phyloP scores from a whole-genome alignment of 2,113 vertebrate genomes.

The Ptyas mucosa region DNA sequence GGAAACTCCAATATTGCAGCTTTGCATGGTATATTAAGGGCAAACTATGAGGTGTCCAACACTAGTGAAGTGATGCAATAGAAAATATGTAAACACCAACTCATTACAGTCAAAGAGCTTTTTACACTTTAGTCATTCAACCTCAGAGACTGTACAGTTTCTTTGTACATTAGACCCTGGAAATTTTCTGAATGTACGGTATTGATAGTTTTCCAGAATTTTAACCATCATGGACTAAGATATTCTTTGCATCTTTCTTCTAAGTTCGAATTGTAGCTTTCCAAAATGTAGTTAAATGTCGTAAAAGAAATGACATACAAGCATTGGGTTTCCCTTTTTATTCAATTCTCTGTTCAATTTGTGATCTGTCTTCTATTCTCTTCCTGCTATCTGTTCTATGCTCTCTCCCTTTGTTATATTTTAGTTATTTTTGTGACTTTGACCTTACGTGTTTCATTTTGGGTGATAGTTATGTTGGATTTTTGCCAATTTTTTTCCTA shows the following conservation, averaged over 20 bases:
- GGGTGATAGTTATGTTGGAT: background rate
- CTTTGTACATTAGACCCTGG: background rate
- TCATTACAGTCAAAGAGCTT: background rate
- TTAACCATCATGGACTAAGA: background rate
- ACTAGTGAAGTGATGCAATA: background rate
- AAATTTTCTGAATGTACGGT: background rate
- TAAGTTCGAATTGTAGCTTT: background rate
- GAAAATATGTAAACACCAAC: background rate
- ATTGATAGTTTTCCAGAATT: background rate
- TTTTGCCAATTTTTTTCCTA: background rate
- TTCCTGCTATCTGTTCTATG: background rate
- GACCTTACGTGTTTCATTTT: background rate
- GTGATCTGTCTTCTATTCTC: background rate
- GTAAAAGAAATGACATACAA: background rate
- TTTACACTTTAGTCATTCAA: background rate
- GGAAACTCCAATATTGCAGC: no score
- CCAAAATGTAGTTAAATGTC: background rate
- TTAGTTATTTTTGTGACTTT: background rate
- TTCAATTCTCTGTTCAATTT: background rate
- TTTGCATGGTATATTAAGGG: no score
- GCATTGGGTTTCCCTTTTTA: background rate
- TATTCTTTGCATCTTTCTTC: background rate
- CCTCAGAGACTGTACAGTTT: background rate
- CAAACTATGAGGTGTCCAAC: no score
- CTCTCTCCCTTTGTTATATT: background rate